Evolutionary conservation across 2,113 vertebrate genomes (phyloP).

Genomic region (Sminthopsis crassicaudata): DNA sequence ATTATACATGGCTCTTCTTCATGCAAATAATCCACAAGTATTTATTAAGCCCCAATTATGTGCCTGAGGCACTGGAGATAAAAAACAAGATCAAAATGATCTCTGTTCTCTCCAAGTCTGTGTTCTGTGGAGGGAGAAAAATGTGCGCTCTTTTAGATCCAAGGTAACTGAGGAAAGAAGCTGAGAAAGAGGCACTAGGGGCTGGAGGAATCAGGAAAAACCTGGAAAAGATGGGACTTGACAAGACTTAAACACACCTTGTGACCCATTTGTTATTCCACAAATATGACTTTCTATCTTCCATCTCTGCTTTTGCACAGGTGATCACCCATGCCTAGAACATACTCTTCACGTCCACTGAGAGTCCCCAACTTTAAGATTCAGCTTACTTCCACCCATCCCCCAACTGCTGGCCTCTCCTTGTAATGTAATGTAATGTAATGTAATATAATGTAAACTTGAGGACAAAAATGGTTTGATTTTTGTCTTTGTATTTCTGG

Average conservation of each 20-base stretch:
- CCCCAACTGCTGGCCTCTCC: neutral
- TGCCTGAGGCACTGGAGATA: neutral
- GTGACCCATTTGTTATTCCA: neutral
- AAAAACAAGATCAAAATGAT: neutral
- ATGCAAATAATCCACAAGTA: neutral
- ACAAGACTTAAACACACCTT: neutral
- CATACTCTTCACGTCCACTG: neutral
- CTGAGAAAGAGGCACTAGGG: neutral
- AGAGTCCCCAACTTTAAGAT: neutral
- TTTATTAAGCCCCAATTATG: neutral
- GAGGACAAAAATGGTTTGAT: neutral
- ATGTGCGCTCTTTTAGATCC: neutral
- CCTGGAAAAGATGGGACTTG: neutral
- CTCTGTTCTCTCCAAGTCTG: neutral
- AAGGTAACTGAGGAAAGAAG: neutral
- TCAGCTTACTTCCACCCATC: neutral
- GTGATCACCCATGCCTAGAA: neutral
- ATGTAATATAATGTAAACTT: neutral
- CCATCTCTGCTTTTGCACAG: neutral
- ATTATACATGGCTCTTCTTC: neutral
- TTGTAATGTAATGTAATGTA: too few species aligned
- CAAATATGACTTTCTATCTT: neutral
- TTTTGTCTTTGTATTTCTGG: neutral
- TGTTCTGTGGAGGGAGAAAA: neutral
- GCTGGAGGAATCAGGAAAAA: neutral